Evolutionary conservation across 2,888 invertebrate species (phyloP).

Genomic region (Campaea margaritaria): DNA sequence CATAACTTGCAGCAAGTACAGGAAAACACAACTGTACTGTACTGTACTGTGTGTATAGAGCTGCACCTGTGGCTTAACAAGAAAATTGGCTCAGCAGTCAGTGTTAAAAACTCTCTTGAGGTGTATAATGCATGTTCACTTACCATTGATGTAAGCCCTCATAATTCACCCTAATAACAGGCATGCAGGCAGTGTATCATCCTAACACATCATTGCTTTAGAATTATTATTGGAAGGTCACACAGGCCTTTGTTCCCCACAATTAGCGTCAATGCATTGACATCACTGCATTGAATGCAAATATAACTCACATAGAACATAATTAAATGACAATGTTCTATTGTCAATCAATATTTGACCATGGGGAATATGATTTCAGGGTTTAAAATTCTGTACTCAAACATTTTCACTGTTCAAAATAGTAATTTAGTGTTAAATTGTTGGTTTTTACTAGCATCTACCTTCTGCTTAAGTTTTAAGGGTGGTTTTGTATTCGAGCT

Average conservation of each 20-base stretch:
- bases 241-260: constrained; percentile 45
- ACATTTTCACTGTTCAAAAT: too few relatives aligned
- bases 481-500: constrained; percentile 36
- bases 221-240: constrained; percentile 11
- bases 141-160: neutral
- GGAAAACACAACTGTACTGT: too few relatives aligned
- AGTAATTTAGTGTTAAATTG: neutral
- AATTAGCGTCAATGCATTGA: constrained; percentile 35
- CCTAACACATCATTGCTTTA: constrained; percentile 3
- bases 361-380: neutral
- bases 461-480: constrained; percentile 31
- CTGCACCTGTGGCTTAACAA: too few relatives aligned
- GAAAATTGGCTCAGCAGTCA: too few relatives aligned
- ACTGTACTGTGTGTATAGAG: too few relatives aligned
- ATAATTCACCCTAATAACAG: neutral
- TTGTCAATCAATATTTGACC: constrained; percentile 21
- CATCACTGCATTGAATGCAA: constrained; percentile 74
- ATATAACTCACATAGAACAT: constrained; percentile 41
- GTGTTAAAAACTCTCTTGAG: too few relatives aligned
- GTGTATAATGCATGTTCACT: too few relatives aligned
- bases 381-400: neutral
- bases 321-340: constrained; percentile 28
- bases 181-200: constrained; percentile 1
- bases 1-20: too few relatives aligned
- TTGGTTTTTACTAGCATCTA: neutral